Evolutionary conservation across 2,797 vertebrate species (phyloP), one percentile per base, ranked within the genome.

Genomic region (Xenentodon cancila): DNA sequence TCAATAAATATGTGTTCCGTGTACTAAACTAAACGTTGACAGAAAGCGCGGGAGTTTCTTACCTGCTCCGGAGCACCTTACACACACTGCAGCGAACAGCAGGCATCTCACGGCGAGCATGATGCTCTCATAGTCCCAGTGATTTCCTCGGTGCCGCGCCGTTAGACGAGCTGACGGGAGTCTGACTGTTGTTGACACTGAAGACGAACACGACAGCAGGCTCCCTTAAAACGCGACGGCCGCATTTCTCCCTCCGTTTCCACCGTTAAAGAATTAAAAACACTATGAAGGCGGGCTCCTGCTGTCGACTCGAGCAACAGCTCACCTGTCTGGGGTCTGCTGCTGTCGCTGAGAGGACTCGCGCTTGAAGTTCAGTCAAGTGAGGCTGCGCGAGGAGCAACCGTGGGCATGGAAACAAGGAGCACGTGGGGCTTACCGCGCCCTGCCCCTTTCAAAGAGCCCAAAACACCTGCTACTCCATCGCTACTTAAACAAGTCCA

Each of bases 81-180:
- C 89, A 79, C 89, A 90, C 72, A 91, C 90, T 81, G 94, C 93
- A 85, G 93, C 94, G 86, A 94, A 91, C 90, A 96, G 91, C 94
- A 96, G 92, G 88, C 92, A 93, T 88, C 89, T 93, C 92, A 93
- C 92, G 77, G 91, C 89, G 81, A 92, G 94, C 96, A 96, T 97
- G 93, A 81, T 92, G 93, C 90, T 94, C 90, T 87, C 95, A 96
- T 96, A 93, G 88, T 93, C 94, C 89, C 88, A 43, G 67, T 67
- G 88, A 60, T 84, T 45, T 82, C 82, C 78, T 65, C 77, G 68
- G 68, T 83, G 77, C 80, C 18, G 73, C 79, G 75, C 83, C 77
- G 86, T 75, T 77, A 79, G 49, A 84, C 43, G 68, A 61, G 46
- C 19, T 17, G 70, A 61, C 8, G 13, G 21, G 48, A 71, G 68